Percentiles rank a stretch among this genome's conserved stretches.
These are phyloP conservation scores for Gibbula magus DNA, from an alignment of 2,888 invertebrate species.

Conservation along the genomic window DNA sequence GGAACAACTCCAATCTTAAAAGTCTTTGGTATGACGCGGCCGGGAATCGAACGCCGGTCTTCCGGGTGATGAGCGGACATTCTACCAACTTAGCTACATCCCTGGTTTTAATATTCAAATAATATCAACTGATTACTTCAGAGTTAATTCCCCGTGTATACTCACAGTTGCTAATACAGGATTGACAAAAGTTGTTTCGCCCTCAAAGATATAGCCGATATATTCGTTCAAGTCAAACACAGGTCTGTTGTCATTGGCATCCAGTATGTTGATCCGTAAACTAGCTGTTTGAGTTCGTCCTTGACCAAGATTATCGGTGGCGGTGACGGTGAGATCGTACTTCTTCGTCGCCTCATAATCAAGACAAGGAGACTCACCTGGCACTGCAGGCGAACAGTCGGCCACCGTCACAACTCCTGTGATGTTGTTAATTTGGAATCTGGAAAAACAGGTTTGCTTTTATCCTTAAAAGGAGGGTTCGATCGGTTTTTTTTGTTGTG, in stretches of 20 bases:
- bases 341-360: constrained; percentile 73
- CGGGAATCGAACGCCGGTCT: no score
- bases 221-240: constrained; percentile 72
- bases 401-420: constrained; percentile 91
- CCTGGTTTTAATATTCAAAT: no score
- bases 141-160: no score
- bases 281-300: constrained; percentile 71
- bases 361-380: constrained; percentile 80
- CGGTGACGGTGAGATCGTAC: constrained; percentile 55
- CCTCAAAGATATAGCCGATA: constrained; percentile 60
- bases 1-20: no score
- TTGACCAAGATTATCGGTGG: constrained; percentile 85
- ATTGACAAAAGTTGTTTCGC: constrained; percentile 78
- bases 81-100: no score
- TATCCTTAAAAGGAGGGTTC: no score
- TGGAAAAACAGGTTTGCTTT: constrained; percentile 72
- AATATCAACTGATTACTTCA: no score
- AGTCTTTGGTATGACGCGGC: no score
- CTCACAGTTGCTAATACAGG: constrained; percentile 82
- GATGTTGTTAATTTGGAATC: constrained; percentile 85
- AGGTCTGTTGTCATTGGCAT: constrained; percentile 77
- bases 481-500: no score
- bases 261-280: constrained; percentile 52
- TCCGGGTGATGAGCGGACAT: no score
- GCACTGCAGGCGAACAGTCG: constrained; percentile 49